phyloP scores from a whole-genome alignment of 1,140 invertebrate genomes.

The Cryptotermes secundus region DNA sequence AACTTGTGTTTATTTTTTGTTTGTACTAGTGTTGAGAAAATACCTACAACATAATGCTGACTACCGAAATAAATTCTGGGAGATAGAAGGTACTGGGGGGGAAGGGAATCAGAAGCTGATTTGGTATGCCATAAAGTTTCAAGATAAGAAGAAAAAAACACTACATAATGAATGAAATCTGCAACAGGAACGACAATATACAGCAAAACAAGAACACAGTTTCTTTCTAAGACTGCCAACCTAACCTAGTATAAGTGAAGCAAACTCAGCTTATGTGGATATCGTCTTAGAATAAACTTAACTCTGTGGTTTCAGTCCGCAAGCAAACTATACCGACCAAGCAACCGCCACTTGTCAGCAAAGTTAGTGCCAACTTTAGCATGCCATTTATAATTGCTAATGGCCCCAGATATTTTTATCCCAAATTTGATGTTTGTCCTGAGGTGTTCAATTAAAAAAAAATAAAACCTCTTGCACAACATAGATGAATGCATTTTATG shows the following conservation, averaged over 20 bases:
- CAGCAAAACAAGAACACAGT: neutral
- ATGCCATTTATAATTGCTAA: too few relatives aligned
- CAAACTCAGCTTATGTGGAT: neutral
- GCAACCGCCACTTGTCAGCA: too few relatives aligned
- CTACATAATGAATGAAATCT: constrained; percentile 34
- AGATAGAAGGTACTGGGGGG: constrained; percentile 44
- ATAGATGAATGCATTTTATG: too few relatives aligned
- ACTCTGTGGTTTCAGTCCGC: too few relatives aligned
- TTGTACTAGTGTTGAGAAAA: constrained; percentile 41
- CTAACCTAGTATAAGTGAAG: neutral
- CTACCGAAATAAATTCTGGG: constrained; percentile 42
- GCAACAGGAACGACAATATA: too few relatives aligned
- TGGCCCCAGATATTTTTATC: too few relatives aligned
- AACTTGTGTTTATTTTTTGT: neutral
- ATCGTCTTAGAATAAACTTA: too few relatives aligned
- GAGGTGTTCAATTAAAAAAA: too few relatives aligned
- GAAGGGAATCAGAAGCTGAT: constrained; percentile 40
- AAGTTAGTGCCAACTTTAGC: too few relatives aligned
- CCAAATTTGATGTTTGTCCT: too few relatives aligned
- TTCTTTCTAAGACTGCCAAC: neutral
- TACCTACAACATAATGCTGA: constrained; percentile 40
- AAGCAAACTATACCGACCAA: too few relatives aligned
- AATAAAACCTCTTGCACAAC: too few relatives aligned
- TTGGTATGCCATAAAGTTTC: constrained; percentile 38
- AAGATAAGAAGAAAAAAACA: constrained; percentile 34